Evolutionary conservation across 2,888 invertebrate species (phyloP).

Genomic region (Aphidoletes aphidimyza): DNA sequence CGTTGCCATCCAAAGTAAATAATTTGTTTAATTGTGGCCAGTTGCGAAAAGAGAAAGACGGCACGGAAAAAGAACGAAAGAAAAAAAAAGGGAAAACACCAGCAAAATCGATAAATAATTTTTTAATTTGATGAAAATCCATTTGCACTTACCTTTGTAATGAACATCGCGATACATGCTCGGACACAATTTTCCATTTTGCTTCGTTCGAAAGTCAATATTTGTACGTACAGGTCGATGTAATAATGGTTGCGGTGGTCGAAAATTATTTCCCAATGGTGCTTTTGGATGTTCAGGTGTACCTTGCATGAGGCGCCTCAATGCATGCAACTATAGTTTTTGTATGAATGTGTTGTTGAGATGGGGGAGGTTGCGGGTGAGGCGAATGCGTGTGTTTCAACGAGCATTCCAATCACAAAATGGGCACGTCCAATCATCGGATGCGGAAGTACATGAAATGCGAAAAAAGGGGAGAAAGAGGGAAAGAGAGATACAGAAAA

Average conservation of each 20-base stretch:
- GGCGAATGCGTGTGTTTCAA: background rate
- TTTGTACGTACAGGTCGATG: constrained; percentile 95
- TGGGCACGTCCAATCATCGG: constrained; percentile 49
- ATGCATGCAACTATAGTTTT: constrained; percentile 79
- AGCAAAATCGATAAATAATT: constrained; percentile 28
- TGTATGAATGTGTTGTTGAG: too few relatives aligned
- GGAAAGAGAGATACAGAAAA: background rate
- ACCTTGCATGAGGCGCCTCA: constrained; percentile 89
- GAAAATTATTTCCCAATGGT: constrained; percentile 92
- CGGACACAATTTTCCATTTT: constrained; percentile 85
- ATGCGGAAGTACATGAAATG: constrained; percentile 35
- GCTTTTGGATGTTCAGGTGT: constrained; percentile 87
- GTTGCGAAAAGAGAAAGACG: background rate
- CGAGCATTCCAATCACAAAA: constrained; percentile 51
- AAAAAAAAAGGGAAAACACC: background rate
- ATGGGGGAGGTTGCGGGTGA: too few relatives aligned
- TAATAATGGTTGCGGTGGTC: constrained; percentile 92
- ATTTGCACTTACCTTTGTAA: constrained; percentile 77
- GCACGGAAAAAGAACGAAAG: background rate
- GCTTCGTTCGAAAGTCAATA: constrained; percentile 91
- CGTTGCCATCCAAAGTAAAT: constrained; percentile 16
- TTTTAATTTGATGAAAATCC: constrained; percentile 29
- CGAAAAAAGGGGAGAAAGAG: background rate
- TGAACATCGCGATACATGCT: constrained; percentile 93
- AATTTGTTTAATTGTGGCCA: constrained; percentile 33